Conservation (phyloP, 2,113 vertebrate species). For the Larimichthys polyactis region DNA sequence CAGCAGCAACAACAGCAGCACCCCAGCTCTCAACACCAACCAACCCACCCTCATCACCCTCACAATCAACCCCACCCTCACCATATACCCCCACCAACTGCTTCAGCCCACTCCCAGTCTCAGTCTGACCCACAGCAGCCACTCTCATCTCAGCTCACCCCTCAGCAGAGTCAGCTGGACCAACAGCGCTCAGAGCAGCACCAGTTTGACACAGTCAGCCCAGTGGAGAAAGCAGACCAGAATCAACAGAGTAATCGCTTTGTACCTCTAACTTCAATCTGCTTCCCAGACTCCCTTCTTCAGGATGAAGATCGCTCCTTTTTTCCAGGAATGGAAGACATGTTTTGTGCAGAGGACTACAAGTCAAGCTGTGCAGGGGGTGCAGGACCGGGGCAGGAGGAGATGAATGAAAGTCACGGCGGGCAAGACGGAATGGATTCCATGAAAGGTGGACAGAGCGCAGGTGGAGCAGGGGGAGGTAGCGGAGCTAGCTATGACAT, state of each 20-base stretch:
- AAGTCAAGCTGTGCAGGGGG: slow-evolving; percentile 88
- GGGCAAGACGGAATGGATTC: slow-evolving; percentile 80
- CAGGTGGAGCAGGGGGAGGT: slow-evolving; percentile 73
- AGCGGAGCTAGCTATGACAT: slow-evolving; percentile 84
- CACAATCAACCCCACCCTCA: slow-evolving; percentile 78
- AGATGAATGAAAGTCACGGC: slow-evolving; percentile 76
- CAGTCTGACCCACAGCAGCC: slow-evolving; percentile 77
- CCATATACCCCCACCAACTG: slow-evolving; percentile 77
- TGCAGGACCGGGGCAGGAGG: slow-evolving; percentile 81
- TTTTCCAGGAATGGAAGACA: slow-evolving; percentile 97
- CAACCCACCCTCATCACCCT: slow-evolving; percentile 78
- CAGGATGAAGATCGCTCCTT: slow-evolving; percentile 94
- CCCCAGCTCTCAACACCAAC: slow-evolving; percentile 79
- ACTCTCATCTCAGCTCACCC: slow-evolving; percentile 80
- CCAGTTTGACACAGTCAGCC: slow-evolving; percentile 88
- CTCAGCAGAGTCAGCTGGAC: slow-evolving; percentile 87
- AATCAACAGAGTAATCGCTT: slow-evolving; percentile 87
- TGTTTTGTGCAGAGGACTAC: slow-evolving; percentile 93
- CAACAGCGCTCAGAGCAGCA: slow-evolving; percentile 88
- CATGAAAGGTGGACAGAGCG: slow-evolving; percentile 74
- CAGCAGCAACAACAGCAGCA: slow-evolving; percentile 80
- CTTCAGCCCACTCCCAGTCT: slow-evolving; percentile 74
- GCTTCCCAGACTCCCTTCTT: slow-evolving; percentile 93
- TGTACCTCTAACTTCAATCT: slow-evolving; percentile 94
- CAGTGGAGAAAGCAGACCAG: slow-evolving; percentile 85